These are phyloP conservation scores for Synodontis membranacea DNA, from an alignment of 2,113 vertebrate genomes.

Conservation along the genomic window DNA sequence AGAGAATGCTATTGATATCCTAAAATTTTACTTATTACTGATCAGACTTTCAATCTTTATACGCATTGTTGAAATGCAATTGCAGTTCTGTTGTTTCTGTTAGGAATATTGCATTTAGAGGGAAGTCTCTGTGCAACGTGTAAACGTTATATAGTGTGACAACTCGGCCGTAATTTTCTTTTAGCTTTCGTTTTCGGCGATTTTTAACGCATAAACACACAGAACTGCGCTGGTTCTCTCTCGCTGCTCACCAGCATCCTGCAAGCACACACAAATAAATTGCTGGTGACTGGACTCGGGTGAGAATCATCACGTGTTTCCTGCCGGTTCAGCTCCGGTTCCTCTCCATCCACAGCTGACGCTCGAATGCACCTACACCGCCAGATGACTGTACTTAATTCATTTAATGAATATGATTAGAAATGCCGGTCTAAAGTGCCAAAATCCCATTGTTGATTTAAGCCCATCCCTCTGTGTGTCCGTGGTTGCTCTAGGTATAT, in stretches of 20 bases:
- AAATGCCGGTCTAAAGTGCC: neutral
- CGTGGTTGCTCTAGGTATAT: conserved; percentile 79
- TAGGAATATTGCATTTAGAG: neutral
- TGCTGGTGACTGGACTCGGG: too few relatives aligned
- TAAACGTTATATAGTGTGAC: neutral
- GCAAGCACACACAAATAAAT: too few relatives aligned
- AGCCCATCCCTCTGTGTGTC: neutral
- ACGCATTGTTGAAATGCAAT: neutral
- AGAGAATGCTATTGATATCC: neutral
- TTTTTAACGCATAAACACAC: too few relatives aligned
- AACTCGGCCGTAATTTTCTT: too few relatives aligned
- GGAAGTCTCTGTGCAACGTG: neutral
- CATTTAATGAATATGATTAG: neutral
- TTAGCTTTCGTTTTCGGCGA: too few relatives aligned
- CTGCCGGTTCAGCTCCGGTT: too few relatives aligned
- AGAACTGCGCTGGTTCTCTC: too few relatives aligned
- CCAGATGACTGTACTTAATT: neutral
- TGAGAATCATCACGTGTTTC: too few relatives aligned
- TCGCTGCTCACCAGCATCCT: too few relatives aligned
- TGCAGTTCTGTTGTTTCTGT: neutral
- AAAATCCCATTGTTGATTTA: too few relatives aligned
- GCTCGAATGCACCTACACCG: too few relatives aligned
- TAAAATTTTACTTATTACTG: neutral
- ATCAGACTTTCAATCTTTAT: neutral
- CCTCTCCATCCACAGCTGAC: too few relatives aligned